Evolutionary conservation across 2,888 invertebrate genomes (phyloP), one percentile per base, ranked within the genome.

Genomic region (Phortica magna): DNA sequence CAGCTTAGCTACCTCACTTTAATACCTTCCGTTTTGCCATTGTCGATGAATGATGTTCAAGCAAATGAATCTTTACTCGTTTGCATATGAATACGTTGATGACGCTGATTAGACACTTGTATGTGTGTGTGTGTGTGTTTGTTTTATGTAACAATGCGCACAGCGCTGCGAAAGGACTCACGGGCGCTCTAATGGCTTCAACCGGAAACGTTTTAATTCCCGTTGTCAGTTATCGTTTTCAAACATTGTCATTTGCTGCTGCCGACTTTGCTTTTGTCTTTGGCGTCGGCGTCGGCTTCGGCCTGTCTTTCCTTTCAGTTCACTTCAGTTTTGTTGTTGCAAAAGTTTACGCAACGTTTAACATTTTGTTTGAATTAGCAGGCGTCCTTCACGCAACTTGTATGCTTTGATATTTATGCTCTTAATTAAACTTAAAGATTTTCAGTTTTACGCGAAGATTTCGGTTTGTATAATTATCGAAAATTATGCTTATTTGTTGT

Each of bases 191-290:
- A 72, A 74, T 57, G 57, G 67, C 68, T 22, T 75, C 57, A 57
- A 61, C 55, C 57, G 74, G 43, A 68, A 59, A 75, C 57, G 53
- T 61, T 68, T 75, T 75, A 75, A 75, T 75, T 75, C 74, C 42
- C n/a, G 53, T 74, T 84, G 88, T 88, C 86, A 86, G 83, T 83
- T 87, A 85, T 85, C 88, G 80, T 83, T 85, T 88, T 87, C 84
- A 79, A 86, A 84, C 85, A 83, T 82, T 83, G 78, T 81, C 79
- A 22, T 22, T 14, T 22, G 22, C 22, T 9, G 1, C 19, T 10
- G 7, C 7, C 10, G 59, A 6, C 9, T 6, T 59, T 22, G 17
- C 61, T 55, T 55, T 55, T 55, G 55, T 48, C 48, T 64, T 64
- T 48, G 64, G 1, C 1, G 9, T 64, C 12, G 39, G 39, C 19